Percentiles rank a stretch among this genome's conserved stretches.
Conservation (phyloP, 2,797 vertebrate genomes). For the Neopelma chrysocephalum region DNA sequence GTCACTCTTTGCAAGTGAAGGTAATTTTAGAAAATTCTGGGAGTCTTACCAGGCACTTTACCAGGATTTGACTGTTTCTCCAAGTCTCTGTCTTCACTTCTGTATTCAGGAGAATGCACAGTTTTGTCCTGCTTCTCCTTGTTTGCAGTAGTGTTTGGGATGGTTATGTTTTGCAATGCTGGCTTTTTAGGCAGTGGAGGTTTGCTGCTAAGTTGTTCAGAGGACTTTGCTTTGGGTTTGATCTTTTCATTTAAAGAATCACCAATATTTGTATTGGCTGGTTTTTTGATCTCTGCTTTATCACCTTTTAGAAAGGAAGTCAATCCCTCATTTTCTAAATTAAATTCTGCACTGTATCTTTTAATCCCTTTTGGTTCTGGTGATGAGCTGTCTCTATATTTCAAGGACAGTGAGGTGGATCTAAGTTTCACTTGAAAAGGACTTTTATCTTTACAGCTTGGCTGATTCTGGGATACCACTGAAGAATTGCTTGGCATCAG, state of each 20-base stretch:
- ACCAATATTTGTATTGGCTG: not conserved
- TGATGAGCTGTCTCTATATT: conserved; percentile 67
- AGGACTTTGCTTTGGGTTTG: conserved; percentile 63
- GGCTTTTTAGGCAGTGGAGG: conserved; percentile 79
- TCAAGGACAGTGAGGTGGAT: conserved; percentile 84
- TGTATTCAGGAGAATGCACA: conserved; percentile 21
- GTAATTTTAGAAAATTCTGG: not conserved
- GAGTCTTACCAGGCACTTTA: conserved; percentile 75
- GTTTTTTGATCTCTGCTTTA: conserved; percentile 50
- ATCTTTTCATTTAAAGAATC: conserved; percentile 62
- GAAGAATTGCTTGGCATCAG: not conserved
- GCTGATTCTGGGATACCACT: conserved; percentile 7
- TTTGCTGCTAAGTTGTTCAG: conserved; percentile 72
- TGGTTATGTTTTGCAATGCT: conserved; percentile 58
- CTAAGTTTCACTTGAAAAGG: conserved; percentile 90
- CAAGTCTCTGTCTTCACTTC: conserved; percentile 53
- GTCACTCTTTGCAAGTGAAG: not conserved
- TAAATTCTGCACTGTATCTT: conserved; percentile 76
- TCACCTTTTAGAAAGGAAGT: conserved; percentile 56
- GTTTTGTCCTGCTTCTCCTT: conserved; percentile 65
- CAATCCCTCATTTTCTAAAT: conserved; percentile 62
- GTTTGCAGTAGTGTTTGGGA: conserved; percentile 15
- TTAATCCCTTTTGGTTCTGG: conserved; percentile 71
- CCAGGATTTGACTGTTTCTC: conserved; percentile 60
- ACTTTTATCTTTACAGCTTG: conserved; percentile 71